Conservation (phyloP, 2,797 vertebrate species). For the Forpus xanthops region DNA sequence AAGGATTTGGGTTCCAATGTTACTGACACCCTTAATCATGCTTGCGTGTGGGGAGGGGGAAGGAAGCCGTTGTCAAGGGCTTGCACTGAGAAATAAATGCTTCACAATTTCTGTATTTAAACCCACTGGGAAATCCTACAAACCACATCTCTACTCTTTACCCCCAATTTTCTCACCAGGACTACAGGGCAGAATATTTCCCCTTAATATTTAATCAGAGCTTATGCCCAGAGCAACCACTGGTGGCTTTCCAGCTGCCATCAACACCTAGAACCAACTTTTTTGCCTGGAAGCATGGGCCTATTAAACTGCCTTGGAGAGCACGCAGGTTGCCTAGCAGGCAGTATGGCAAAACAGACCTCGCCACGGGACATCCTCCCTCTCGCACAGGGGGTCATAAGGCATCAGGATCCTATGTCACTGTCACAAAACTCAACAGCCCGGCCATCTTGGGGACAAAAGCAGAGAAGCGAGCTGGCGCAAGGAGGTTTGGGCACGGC, state of each 20-base stretch:
- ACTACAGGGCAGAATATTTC: not conserved
- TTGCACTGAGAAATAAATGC: not conserved
- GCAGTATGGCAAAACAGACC: rapidly evolving
- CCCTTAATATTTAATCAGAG: not conserved
- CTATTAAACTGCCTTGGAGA: rapidly evolving
- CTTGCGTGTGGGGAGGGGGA: not conserved
- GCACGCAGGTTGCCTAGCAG: not conserved
- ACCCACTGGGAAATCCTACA: not conserved
- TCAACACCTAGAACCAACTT: not conserved
- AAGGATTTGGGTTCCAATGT: not conserved
- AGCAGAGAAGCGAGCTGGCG: not conserved
- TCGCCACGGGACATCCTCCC: rapidly evolving
- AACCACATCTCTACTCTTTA: rapidly evolving
- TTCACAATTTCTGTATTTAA: not conserved
- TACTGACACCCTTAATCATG: not conserved
- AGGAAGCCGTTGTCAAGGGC: not conserved
- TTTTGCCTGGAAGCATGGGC: not conserved
- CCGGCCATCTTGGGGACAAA: not conserved
- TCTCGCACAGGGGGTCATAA: rapidly evolving
- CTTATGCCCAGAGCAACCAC: rapidly evolving
- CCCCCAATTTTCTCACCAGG: rapidly evolving
- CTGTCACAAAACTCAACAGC: not conserved
- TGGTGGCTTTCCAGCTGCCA: not conserved
- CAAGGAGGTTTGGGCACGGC: not conserved
- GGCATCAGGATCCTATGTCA: rapidly evolving